Evolutionary conservation across 2,888 invertebrate species (phyloP).

Genomic region (Meta bourneti): DNA sequence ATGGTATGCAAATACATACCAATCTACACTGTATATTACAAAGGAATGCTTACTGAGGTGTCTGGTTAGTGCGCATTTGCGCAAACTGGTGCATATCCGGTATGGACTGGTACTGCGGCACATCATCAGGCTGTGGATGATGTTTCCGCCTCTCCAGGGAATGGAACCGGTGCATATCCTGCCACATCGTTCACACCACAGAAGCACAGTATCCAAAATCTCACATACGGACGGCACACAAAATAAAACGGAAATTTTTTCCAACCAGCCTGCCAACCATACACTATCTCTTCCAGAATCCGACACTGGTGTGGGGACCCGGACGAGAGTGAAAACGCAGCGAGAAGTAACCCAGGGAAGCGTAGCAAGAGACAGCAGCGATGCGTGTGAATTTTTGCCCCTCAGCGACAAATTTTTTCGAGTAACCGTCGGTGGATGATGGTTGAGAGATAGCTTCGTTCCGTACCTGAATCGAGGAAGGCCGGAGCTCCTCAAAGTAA

Average conservation of each 20-base stretch:
- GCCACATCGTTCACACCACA: slow-evolving; percentile 35
- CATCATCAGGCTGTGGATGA: slow-evolving; percentile 20
- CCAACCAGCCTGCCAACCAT: not conserved
- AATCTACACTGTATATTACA: too few species aligned
- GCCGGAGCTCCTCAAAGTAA: slow-evolving; percentile 5
- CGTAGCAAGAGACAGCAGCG: slow-evolving; percentile 39
- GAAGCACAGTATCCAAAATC: slow-evolving; percentile 25
- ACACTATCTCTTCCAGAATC: not conserved
- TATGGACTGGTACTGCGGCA: slow-evolving; percentile 46
- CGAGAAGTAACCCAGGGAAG: slow-evolving; percentile 39
- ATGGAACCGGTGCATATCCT: slow-evolving; percentile 62
- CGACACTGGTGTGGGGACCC: too few species aligned
- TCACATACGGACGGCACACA: not conserved
- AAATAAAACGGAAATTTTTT: not conserved
- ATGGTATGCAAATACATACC: too few species aligned
- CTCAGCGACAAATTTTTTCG: slow-evolving; percentile 55
- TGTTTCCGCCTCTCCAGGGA: slow-evolving; percentile 64
- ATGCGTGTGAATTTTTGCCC: slow-evolving; percentile 70
- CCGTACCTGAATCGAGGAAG: slow-evolving; percentile 43
- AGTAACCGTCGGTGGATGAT: slow-evolving; percentile 23
- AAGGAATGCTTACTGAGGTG: too few species aligned
- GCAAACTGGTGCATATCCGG: slow-evolving; percentile 68
- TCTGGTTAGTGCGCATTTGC: slow-evolving; percentile 21
- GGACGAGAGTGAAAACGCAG: not conserved
- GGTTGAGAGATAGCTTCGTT: slow-evolving; percentile 20